Evolutionary conservation across 2,888 invertebrate species (phyloP), one percentile per base, ranked within the genome.

Genomic region (Mechanitis mazaeus): DNA sequence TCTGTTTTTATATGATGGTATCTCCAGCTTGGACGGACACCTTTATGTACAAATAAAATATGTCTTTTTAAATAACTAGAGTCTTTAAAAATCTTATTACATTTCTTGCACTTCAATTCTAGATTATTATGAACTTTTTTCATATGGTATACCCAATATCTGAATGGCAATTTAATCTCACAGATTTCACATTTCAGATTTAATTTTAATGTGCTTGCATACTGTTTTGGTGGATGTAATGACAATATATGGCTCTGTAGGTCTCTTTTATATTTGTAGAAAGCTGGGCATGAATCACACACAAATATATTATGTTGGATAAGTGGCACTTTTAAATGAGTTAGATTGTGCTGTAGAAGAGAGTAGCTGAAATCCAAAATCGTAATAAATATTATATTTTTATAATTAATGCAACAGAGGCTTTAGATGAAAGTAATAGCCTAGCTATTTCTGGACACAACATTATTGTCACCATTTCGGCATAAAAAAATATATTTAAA

Each of bases 101-200:
- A 76, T 12, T 56, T 20, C 0, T 58, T 3, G 58, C 71, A 74
- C 38, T 58, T 54, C 1, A 65, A 61, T 3, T 47, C 56, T 0
- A 50, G n/a, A 0, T 56, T 31, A 0, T 59, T 33, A 12, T 78
- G 76, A 0, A 73, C 73, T 3, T 66, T 60, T 2, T 20, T 68
- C 63, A 71, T 69, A 31, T 79, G 79, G 0, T 56, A 54, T 6
- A 69, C 64, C 75, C 72, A 75, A n/a, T 4, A 33, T 58, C 69
- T 75, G 50, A 74, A 75, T 0, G 64, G 38, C 5, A 66, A 67
- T 1, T 59, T 56, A 56, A 72, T 75, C 1, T 61, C 35, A 45
- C 78, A 77, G 2, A 69, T 63, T 1, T 59, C 31, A 54, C 68
- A 66, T 28, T 62, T 58, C 6, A 58, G 55, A 55, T 31, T 12